A percentile compares a stretch with the other conserved stretches of the same genome.
Conservation (phyloP, 2,797 vertebrate species). For the Glyptemys insculpta region DNA sequence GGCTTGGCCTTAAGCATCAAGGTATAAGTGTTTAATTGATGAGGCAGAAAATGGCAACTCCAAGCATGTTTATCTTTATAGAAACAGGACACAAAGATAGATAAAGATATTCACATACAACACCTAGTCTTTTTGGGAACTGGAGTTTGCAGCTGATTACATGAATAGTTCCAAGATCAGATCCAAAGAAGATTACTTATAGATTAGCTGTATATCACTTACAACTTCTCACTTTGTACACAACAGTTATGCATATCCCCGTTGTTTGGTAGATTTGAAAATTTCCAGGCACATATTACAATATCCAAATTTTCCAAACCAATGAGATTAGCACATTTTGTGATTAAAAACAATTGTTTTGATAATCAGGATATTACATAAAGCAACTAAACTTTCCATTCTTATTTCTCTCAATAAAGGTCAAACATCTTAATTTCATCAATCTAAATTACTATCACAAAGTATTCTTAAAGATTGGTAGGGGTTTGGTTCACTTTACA, state of each 20-base stretch:
- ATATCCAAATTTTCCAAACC: not conserved
- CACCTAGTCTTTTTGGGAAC: not conserved
- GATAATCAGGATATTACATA: not conserved
- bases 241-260: not conserved
- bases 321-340: not conserved
- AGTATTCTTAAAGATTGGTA: not conserved
- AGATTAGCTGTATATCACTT: not conserved
- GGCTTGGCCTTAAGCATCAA: not conserved
- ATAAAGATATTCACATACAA: not conserved
- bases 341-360: not conserved
- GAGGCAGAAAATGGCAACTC: not conserved
- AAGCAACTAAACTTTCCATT: not conserved
- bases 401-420: not conserved
- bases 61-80: not conserved
- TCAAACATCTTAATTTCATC: not conserved
- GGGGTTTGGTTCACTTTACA: not conserved
- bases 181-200: not conserved
- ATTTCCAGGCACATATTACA: not conserved
- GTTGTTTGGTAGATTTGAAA: not conserved
- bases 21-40: not conserved
- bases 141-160: not conserved
- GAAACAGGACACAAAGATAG: not conserved
- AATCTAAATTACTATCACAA: not conserved
- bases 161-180: not conserved
- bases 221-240: not conserved